These are phyloP conservation scores for Phyllopteryx taeniolatus DNA, from an alignment of 2,113 vertebrate genomes.

Conservation along the genomic window DNA sequence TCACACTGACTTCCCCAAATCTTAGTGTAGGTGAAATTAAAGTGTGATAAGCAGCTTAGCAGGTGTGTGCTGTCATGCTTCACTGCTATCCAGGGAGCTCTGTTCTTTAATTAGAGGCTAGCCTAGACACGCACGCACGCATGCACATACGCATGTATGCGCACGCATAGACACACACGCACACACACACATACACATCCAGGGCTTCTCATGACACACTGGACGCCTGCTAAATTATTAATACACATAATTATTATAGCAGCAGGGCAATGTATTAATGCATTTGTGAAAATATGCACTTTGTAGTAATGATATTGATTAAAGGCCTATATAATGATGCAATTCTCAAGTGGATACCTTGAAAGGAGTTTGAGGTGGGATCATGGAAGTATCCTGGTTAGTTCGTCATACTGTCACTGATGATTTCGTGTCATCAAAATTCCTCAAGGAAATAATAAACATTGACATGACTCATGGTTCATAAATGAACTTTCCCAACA, in stretches of 20 bases:
- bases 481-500: too few species aligned
- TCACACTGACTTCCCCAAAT: conserved; percentile 50
- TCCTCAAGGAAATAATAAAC: neutral
- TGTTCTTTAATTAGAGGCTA: conserved; percentile 59
- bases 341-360: neutral
- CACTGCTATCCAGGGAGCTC: conserved; percentile 60
- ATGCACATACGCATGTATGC: conserved; percentile 15
- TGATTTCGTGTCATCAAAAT: neutral
- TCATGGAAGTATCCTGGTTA: neutral
- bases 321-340: conserved; percentile 15
- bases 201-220: conserved; percentile 19
- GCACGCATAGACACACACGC: conserved; percentile 12
- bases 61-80: conserved; percentile 69
- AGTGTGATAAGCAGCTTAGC: conserved; percentile 74
- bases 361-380: neutral
- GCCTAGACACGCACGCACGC: conserved; percentile 15
- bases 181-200: conserved; percentile 4
- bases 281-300: conserved; percentile 39
- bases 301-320: conserved; percentile 42
- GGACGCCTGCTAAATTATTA: conserved; percentile 55
- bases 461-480: neutral
- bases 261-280: conserved; percentile 32
- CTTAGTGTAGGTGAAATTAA: conserved; percentile 68
- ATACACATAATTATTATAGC: conserved; percentile 42
- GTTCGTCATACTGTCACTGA: neutral